Evolutionary conservation across 2,888 invertebrate genomes (phyloP).

Genomic region (Reticulitermes lucifugus): DNA sequence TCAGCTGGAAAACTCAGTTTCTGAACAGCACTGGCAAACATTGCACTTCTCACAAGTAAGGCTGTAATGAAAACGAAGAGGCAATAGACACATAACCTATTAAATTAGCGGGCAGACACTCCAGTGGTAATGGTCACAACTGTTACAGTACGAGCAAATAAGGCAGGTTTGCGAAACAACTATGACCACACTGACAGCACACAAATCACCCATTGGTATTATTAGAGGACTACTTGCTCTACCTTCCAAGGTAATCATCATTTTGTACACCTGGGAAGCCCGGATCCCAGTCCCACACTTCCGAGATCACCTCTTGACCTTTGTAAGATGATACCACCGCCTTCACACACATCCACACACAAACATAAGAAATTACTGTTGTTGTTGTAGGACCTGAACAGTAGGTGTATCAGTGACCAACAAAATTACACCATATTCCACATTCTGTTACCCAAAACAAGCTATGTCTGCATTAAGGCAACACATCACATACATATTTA

Average conservation of each 20-base stretch:
- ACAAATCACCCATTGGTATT: conserved; percentile 13
- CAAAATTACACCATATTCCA: neutral
- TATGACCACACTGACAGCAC: conserved; percentile 11
- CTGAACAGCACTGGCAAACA: neutral
- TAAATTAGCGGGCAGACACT: no score
- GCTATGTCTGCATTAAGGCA: neutral
- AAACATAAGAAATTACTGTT: neutral
- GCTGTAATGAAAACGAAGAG: no score
- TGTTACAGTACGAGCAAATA: neutral
- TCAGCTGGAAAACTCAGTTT: neutral
- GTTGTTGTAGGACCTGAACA: neutral
- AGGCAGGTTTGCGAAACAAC: neutral
- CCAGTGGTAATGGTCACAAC: no score
- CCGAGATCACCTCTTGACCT: conserved; percentile 79
- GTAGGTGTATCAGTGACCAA: neutral
- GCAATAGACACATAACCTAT: no score
- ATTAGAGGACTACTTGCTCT: conserved; percentile 33
- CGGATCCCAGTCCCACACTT: conserved; percentile 88
- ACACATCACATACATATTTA: neutral
- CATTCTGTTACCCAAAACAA: neutral
- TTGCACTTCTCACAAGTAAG: no score
- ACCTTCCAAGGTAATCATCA: conserved; percentile 90
- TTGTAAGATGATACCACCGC: conserved; percentile 80
- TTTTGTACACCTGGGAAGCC: conserved; percentile 80
- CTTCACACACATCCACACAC: conserved; percentile 62